phyloP scores from a whole-genome alignment of 1,140 invertebrate species.

The Sipha flava region DNA sequence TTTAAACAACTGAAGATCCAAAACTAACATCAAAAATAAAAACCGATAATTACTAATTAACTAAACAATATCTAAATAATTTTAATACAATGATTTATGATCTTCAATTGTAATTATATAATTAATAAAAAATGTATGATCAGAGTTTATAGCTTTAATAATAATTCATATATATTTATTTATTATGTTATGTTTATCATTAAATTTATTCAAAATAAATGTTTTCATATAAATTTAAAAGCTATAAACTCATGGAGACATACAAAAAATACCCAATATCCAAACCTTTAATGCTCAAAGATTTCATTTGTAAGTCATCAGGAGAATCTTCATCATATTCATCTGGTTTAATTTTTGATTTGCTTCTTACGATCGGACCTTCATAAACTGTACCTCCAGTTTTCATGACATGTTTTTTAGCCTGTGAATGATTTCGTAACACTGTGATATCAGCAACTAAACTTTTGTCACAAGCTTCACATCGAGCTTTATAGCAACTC shows the following conservation, averaged over 20 bases:
- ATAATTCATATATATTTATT: background rate
- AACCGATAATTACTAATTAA: background rate
- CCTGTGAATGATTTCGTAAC: conserved; percentile 34
- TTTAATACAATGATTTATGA: conserved; percentile 13
- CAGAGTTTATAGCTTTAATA: conserved; percentile 20
- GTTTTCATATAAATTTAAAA: background rate
- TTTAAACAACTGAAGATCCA: conserved; percentile 25
- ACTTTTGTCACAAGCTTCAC: conserved; percentile 36
- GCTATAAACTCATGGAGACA: conserved; percentile 18
- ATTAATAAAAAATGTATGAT: background rate
- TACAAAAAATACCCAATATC: conserved; percentile 3
- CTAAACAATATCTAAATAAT: background rate
- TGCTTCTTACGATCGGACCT: conserved; percentile 12
- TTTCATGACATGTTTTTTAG: conserved; percentile 35
- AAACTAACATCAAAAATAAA: background rate
- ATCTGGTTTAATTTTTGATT: conserved; percentile 8
- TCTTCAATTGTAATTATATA: conserved; percentile 21
- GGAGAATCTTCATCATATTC: conserved; percentile 19
- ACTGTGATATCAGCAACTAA: conserved; percentile 37
- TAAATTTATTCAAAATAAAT: no score
- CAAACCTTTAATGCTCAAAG: conserved; percentile 33
- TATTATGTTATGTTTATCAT: no score
- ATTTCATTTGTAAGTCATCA: conserved; percentile 31
- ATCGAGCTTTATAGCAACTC: conserved; percentile 36
- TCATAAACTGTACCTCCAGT: conserved; percentile 30